Base-by-base conservation (phyloP, 2,888 invertebrate species). In the Andrena hattorfiana region DNA sequence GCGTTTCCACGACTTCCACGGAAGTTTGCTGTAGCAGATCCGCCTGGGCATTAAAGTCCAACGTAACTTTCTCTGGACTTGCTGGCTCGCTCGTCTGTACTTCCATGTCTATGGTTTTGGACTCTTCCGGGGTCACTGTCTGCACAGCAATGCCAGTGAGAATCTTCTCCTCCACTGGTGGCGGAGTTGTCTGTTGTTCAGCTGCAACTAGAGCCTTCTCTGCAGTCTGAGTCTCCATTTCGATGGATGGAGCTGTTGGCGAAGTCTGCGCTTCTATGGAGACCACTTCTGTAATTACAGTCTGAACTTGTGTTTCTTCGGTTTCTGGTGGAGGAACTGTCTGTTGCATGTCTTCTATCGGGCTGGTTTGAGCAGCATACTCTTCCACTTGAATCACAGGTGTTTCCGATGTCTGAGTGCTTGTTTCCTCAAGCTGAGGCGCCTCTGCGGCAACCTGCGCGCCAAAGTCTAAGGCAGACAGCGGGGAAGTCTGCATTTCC, bases 401-500 rank as follows among this genome's bases (percentile, higher is more conserved):
- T 0, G 94, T 94, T 1, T 94, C 93, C 13, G 81, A 66, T 0
- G 95, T 95, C 90, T 95, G 95, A n/a, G 94, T 93, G 2, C 94
- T 94, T 26, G 92, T 94, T 10, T 94, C 90, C 54, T 95, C 95
- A 85, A 95, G 94, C 42, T 95, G 94, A 71, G 94, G 93, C 73
- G 78, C 62, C 35, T 86, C 79, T 0, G 77, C 73, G 2, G 84
- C 67, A 2, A 91, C 91, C 81, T 93, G 93, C 2, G 86, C 84
- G 10, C 85, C 89, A 59, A 64, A 77, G 4, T 86, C 86, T 0
- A 54, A 56, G 0, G 49, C 75, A 13, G 95, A 92, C 83, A 96
- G 95, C 3, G 97, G 96, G 42, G 95, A 95, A n/a, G 97, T 97
- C 94, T 96, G 95, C 75, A 95, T 94, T 54, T 95, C 94, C 0